Evolutionary conservation across 1,140 invertebrate species (phyloP).

Genomic region (Elymnias hypermnestra): DNA sequence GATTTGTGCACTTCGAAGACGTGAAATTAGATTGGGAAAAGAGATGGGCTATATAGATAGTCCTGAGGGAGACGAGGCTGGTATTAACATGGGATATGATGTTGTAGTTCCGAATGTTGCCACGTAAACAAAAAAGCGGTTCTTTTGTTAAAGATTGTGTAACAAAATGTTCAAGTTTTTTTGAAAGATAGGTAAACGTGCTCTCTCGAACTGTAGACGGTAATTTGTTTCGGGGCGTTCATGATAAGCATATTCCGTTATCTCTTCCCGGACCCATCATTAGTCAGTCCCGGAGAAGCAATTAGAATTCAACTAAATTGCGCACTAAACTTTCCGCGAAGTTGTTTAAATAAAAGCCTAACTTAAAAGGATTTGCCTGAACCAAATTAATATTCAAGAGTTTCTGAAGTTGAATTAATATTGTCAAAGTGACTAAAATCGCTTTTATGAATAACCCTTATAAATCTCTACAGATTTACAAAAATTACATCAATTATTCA

Average conservation of each 20-base stretch:
- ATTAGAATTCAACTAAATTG: slow-evolving; percentile 21
- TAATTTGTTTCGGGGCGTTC: slow-evolving; percentile 17
- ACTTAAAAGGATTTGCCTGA: slow-evolving; percentile 1
- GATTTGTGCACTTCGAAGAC: slow-evolving; percentile 50
- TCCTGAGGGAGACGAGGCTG: slow-evolving; percentile 34
- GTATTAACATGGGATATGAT: slow-evolving; percentile 19
- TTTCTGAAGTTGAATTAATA: not conserved
- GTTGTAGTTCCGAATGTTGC: slow-evolving; percentile 27
- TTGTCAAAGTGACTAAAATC: not conserved
- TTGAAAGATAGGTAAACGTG: slow-evolving; percentile 15
- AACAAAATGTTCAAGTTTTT: slow-evolving; percentile 16
- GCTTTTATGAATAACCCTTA: too few species aligned
- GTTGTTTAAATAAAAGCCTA: slow-evolving; percentile 2
- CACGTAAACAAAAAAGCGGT: slow-evolving; percentile 46
- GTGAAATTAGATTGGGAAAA: slow-evolving; percentile 45
- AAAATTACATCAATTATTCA: too few species aligned
- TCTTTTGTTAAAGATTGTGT: slow-evolving; percentile 48
- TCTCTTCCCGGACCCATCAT: slow-evolving; percentile 19
- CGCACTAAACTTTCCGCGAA: slow-evolving; percentile 12
- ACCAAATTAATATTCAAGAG: not conserved
- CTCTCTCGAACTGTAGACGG: slow-evolving; percentile 19
- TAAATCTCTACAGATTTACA: too few species aligned
- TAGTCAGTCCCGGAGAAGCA: slow-evolving; percentile 22
- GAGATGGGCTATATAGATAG: slow-evolving; percentile 35
- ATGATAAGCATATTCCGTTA: slow-evolving; percentile 24